A percentile compares a stretch with the other conserved stretches of the same genome.
These are phyloP conservation scores for Caenorhabditis drosophilae DNA, from an alignment of 2,888 invertebrate species.

Conservation along the genomic window DNA sequence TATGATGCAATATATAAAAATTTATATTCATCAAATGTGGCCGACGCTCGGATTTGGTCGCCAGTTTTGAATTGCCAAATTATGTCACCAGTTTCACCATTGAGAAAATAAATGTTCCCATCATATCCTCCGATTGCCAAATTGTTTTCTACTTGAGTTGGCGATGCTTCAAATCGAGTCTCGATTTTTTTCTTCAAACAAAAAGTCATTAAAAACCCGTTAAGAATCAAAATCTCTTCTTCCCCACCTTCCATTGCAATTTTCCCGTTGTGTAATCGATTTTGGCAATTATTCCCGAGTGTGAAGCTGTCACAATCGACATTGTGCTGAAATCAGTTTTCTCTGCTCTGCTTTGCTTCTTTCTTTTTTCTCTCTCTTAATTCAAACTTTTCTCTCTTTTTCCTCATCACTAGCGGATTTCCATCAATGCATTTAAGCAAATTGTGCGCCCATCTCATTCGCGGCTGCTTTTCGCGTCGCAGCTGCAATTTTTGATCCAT, in stretches of 20 bases:
- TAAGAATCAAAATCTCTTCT: background rate
- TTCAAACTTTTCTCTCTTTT: background rate
- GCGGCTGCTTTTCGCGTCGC: constrained; percentile 4
- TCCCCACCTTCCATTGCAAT: too few relatives aligned
- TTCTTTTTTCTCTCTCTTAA: background rate
- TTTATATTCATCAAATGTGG: too few relatives aligned
- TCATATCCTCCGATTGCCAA: constrained; percentile 22
- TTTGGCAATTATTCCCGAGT: constrained; percentile 15
- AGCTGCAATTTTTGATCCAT: background rate
- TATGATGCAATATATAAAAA: too few relatives aligned
- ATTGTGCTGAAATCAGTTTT: background rate
- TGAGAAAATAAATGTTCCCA: background rate
- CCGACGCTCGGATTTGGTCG: constrained; percentile 1
- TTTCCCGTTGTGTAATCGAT: constrained; percentile 14
- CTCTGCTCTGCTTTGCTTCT: background rate
- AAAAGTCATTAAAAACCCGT: background rate
- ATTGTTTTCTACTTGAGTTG: constrained; percentile 8
- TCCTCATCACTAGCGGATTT: constrained; percentile 10
- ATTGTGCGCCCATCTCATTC: constrained; percentile 25
- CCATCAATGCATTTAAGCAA: constrained; percentile 34
- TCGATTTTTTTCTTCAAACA: constrained; percentile 11
- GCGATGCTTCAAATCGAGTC: constrained; percentile 23
- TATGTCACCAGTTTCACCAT: background rate
- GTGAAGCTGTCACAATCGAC: constrained; percentile 13
- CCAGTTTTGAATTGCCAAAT: constrained; percentile 2